Evolutionary conservation across 2,797 vertebrate genomes (phyloP).

Genomic region (Monodelphis domestica): DNA sequence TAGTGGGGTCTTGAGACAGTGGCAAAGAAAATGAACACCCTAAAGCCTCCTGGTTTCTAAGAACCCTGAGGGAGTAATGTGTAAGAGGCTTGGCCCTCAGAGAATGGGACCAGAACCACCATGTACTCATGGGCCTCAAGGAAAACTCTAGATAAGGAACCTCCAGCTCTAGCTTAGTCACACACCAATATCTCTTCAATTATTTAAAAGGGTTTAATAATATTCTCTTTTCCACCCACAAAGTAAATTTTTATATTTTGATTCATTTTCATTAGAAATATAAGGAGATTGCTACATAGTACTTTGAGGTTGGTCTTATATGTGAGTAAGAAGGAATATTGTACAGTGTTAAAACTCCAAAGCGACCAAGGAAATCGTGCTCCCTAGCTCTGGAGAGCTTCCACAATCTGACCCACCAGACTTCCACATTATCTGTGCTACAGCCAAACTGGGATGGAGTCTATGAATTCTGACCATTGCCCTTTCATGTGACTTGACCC

Average conservation of each 20-base stretch:
- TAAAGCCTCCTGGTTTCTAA: neutral
- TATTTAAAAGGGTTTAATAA: neutral
- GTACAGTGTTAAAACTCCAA: neutral
- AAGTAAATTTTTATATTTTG: slow-evolving; percentile 15
- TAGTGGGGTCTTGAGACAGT: neutral
- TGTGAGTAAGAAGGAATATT: neutral
- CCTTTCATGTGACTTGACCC: neutral
- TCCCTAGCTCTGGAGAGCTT: neutral
- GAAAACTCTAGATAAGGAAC: neutral
- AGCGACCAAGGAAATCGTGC: neutral
- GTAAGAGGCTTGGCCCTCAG: neutral
- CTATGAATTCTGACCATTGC: no score
- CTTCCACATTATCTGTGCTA: neutral
- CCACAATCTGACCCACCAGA: neutral
- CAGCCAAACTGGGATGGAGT: neutral
- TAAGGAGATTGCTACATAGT: neutral
- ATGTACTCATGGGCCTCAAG: neutral
- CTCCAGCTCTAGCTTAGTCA: neutral
- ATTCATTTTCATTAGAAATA: slow-evolving; percentile 31
- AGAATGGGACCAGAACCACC: neutral
- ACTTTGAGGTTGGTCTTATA: neutral
- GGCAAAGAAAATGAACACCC: neutral
- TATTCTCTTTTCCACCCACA: neutral
- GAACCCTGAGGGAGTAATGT: neutral
- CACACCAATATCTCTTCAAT: neutral